Evolutionary conservation across 1,140 invertebrate genomes (phyloP).

Genomic region (Asobara japonica): DNA sequence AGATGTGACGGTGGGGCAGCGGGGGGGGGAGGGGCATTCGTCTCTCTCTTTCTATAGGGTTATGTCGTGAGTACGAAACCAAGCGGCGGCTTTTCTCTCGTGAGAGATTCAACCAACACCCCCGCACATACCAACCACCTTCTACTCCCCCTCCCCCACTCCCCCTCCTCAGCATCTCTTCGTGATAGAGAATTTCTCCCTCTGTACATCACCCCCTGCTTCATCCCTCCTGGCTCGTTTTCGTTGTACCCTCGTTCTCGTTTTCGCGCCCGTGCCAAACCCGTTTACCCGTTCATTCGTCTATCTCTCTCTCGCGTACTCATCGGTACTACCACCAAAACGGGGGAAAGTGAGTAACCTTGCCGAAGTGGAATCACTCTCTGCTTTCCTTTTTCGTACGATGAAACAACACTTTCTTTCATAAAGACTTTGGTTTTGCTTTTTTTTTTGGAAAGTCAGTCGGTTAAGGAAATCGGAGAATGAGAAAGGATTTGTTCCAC

Average conservation of each 20-base stretch:
- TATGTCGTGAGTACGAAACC: slow-evolving; percentile 1
- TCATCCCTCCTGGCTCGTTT: not conserved
- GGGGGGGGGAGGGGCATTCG: not conserved
- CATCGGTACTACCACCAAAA: not conserved
- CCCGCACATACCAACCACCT: slow-evolving; percentile 5
- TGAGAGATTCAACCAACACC: slow-evolving; percentile 18
- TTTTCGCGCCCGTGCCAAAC: slow-evolving; percentile 22
- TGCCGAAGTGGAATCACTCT: slow-evolving; percentile 22
- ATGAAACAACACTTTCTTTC: slow-evolving; percentile 24
- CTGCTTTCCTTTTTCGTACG: slow-evolving; percentile 11
- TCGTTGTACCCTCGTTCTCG: slow-evolving; percentile 23
- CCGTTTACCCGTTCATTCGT: slow-evolving; percentile 17
- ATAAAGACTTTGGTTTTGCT: not conserved
- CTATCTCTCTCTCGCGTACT: not conserved
- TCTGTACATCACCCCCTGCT: not conserved
- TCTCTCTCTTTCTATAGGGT: not conserved
- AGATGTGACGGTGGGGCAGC: too few relatives aligned
- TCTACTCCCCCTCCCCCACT: too few relatives aligned
- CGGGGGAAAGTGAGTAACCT: slow-evolving; percentile 31
- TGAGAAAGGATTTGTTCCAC: too few relatives aligned
- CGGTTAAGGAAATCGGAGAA: not conserved
- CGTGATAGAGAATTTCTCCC: not conserved
- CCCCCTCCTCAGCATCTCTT: slow-evolving; percentile 3
- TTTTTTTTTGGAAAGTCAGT: not conserved
- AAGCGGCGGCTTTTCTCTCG: slow-evolving; percentile 15